These are phyloP conservation scores for Aurelia sp. DNA, from an alignment of 30 jellyfish, hydroid and myxozoan genomes.

Conservation along the genomic window DNA sequence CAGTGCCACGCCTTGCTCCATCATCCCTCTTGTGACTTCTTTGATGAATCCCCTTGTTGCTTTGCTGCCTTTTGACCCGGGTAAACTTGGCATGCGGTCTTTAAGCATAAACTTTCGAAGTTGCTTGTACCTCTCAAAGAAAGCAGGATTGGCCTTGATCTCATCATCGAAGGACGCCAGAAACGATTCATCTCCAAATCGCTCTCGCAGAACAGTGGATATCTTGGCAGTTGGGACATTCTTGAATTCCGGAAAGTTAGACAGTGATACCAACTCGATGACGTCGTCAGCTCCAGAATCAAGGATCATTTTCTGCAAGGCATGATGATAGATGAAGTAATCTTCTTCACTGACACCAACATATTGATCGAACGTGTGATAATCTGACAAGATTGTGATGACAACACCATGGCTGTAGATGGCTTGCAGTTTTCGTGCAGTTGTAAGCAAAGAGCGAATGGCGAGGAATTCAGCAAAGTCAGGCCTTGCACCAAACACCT, in stretches of 20 bases:
- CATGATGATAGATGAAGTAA: conserved; percentile 41
- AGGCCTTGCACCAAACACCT: conserved; percentile 42
- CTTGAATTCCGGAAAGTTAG: conserved; percentile 45
- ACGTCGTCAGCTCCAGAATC: conserved; percentile 54
- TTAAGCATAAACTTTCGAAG: conserved; percentile 42
- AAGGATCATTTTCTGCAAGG: conserved; percentile 20
- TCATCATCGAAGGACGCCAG: conserved; percentile 6
- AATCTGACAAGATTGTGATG: conserved; percentile 49
- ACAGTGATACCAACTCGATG: conserved; percentile 39
- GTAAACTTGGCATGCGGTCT: conserved; percentile 19
- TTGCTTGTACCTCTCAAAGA: conserved; percentile 23
- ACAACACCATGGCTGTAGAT: conserved; percentile 47
- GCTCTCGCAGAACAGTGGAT: conserved; percentile 1
- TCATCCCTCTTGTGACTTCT: conserved; percentile 61
- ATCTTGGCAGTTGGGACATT: background rate
- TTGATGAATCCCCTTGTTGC: conserved; percentile 16
- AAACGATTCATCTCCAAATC: conserved; percentile 27
- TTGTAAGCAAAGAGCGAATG: conserved; percentile 12
- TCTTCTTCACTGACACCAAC: conserved; percentile 48
- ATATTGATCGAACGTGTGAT: conserved; percentile 64
- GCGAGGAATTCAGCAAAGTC: conserved; percentile 60
- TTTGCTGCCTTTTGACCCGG: conserved; percentile 33
- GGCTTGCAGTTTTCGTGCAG: conserved; percentile 63
- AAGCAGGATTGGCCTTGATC: conserved; percentile 4
- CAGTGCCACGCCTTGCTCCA: conserved; percentile 74